Evolutionary conservation across 2,797 vertebrate species (phyloP).

Genomic region (Limosa lapponica): DNA sequence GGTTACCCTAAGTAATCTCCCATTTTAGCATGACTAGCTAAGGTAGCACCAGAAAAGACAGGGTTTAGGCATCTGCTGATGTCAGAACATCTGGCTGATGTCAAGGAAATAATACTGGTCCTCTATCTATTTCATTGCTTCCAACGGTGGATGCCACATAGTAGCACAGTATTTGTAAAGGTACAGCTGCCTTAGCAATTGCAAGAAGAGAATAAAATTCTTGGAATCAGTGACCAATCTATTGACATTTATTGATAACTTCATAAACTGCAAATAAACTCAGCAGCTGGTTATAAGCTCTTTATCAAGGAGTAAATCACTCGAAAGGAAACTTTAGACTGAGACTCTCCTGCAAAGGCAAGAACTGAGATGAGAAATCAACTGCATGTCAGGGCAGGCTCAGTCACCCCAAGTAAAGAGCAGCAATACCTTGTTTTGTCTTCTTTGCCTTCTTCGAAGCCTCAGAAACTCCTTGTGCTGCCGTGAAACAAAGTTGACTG

Average conservation of each 20-base stretch:
- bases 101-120: background rate
- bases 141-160: background rate
- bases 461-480: conserved; percentile 98
- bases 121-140: background rate
- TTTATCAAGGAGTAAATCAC: background rate
- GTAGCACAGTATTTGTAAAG: background rate
- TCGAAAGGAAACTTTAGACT: background rate
- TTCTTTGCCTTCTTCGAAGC: conserved; percentile 90
- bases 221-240: background rate
- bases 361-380: background rate
- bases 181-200: background rate
- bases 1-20: background rate
- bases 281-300: background rate
- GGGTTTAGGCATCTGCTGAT: background rate
- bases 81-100: background rate
- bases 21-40: background rate
- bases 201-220: background rate
- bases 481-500: conserved; percentile 98
- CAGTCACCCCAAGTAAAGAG: background rate
- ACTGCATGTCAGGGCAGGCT: background rate
- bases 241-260: background rate
- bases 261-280: background rate
- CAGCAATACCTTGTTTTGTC: conserved; percentile 89
- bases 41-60: background rate
- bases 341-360: background rate